phyloP scores from a whole-genome alignment of 2,888 invertebrate genomes.

The Leucophenga maculata region DNA sequence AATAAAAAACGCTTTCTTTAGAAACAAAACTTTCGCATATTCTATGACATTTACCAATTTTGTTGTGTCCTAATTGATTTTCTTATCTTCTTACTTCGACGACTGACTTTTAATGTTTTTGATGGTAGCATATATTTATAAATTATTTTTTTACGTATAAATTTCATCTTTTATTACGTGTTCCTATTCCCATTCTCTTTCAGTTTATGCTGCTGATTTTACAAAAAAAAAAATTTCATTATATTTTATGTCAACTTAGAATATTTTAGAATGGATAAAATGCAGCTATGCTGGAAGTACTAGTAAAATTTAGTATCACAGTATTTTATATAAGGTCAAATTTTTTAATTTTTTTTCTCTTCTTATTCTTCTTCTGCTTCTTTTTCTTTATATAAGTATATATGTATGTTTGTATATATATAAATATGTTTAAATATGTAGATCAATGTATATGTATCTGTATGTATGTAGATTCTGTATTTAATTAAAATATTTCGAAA shows the following conservation, averaged over 20 bases:
- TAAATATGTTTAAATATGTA: background rate
- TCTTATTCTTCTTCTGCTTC: conserved; percentile 24
- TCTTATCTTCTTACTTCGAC: conserved; percentile 35
- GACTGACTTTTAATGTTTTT: background rate
- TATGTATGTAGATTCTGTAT: too few relatives aligned
- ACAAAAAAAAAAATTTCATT: conserved; percentile 3
- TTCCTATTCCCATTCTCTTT: conserved; percentile 20
- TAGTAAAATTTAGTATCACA: conserved; percentile 73
- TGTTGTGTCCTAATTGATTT: conserved; percentile 38
- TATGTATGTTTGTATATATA: conserved; percentile 33
- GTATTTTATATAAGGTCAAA: conserved; percentile 72
- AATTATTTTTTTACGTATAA: conserved; percentile 12
- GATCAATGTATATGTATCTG: too few relatives aligned
- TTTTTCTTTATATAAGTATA: conserved; percentile 26
- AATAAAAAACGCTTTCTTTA: background rate
- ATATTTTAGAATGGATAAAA: conserved; percentile 73
- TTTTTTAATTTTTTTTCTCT: conserved; percentile 48
- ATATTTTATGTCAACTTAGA: conserved; percentile 56
- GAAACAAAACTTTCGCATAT: background rate
- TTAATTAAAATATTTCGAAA: too few relatives aligned
- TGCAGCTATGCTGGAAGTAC: conserved; percentile 73
- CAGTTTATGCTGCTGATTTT: conserved; percentile 30
- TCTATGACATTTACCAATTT: conserved; percentile 8
- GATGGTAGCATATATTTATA: conserved; percentile 32
- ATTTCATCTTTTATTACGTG: conserved; percentile 21